Evolutionary conservation across 2,797 vertebrate species (phyloP).

Genomic region (Selene dorsalis): DNA sequence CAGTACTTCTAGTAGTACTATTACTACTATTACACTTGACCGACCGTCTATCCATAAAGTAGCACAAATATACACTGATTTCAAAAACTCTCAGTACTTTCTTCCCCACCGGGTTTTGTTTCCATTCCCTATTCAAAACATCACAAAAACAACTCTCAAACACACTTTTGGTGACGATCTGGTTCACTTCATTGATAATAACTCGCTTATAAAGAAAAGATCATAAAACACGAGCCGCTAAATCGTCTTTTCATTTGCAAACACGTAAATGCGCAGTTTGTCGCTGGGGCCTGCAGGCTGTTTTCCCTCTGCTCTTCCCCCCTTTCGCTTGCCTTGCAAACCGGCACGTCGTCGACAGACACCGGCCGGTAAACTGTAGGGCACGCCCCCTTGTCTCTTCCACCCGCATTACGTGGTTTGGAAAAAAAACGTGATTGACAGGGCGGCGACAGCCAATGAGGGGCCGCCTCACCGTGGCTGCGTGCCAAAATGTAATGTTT

Average conservation of each 20-base stretch:
- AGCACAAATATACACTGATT: background rate
- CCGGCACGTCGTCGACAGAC: slow-evolving; percentile 64
- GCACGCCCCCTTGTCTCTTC: slow-evolving; percentile 73
- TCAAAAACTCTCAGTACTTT: background rate
- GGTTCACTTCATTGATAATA: background rate
- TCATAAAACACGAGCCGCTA: background rate
- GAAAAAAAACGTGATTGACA: slow-evolving; percentile 68
- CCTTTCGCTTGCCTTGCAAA: slow-evolving; percentile 21
- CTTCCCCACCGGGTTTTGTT: background rate
- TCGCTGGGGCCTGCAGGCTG: slow-evolving; percentile 37
- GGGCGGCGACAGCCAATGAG: slow-evolving; percentile 71
- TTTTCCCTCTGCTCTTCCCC: slow-evolving; percentile 16
- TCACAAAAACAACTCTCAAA: background rate
- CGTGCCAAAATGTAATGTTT: slow-evolving; percentile 86
- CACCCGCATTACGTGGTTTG: slow-evolving; percentile 63
- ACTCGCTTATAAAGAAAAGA: background rate
- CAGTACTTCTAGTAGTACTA: no score
- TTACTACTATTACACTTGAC: no score
- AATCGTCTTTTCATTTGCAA: slow-evolving; percentile 6
- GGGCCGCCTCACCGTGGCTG: slow-evolving; percentile 70
- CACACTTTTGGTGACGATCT: background rate
- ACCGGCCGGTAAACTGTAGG: slow-evolving; percentile 85
- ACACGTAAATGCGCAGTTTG: slow-evolving; percentile 60
- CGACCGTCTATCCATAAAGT: background rate
- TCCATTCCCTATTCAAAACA: background rate